These are phyloP conservation scores for Protonibea diacanthus DNA, from an alignment of 2,797 vertebrate genomes.

Conservation along the genomic window DNA sequence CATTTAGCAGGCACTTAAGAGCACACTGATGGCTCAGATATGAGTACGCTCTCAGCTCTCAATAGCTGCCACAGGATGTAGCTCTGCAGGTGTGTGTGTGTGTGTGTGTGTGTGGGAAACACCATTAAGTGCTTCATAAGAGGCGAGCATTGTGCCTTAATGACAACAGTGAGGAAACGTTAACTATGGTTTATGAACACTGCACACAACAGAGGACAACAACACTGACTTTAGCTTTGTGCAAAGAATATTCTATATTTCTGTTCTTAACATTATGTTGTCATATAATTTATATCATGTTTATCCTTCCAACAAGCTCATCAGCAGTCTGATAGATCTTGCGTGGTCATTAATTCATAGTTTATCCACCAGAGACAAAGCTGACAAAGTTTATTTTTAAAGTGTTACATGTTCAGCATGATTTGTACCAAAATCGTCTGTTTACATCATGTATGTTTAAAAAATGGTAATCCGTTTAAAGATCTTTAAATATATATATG, in stretches of 20 bases:
- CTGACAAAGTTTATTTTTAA: no score
- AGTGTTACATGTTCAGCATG: no score
- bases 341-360: no score
- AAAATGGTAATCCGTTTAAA: no score
- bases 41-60: conserved; percentile 94
- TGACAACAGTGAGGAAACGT: conserved; percentile 30
- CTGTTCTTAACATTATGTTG: no score
- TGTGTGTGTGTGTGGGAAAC: conserved; percentile 19
- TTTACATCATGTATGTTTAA: no score
- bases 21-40: conserved; percentile 89
- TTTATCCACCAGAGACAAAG: no score
- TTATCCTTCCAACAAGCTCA: no score
- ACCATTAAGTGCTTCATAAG: conserved; percentile 39
- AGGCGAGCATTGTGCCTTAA: conserved; percentile 15
- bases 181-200: background rate
- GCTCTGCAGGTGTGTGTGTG: conserved; percentile 58
- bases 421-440: no score
- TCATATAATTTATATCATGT: no score
- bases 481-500: no score
- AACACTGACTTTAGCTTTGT: background rate
- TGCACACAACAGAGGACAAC: background rate
- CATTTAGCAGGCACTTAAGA: conserved; percentile 89
- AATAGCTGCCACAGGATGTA: conserved; percentile 82
- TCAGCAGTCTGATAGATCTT: no score
- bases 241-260: background rate